These are phyloP conservation scores for Rhingia rostrata DNA, from an alignment of 2,888 invertebrate genomes.

Conservation along the genomic window DNA sequence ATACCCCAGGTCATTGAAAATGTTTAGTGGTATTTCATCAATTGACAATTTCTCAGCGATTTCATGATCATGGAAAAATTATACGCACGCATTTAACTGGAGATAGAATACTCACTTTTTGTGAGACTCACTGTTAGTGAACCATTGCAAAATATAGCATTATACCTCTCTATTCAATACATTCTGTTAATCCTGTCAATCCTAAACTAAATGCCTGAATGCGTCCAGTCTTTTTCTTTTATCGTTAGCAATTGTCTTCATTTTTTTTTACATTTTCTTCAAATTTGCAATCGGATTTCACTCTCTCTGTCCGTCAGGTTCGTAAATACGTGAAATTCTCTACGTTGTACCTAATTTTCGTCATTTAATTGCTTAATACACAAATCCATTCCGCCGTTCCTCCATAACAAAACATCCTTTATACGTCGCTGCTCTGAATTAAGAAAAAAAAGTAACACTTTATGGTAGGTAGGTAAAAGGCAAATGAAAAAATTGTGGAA, in stretches of 20 bases:
- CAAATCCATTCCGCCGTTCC: constrained; percentile 10
- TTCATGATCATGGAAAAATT: too few species aligned
- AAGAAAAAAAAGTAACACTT: background rate
- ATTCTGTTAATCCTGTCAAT: too few species aligned
- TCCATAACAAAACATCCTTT: constrained; percentile 31
- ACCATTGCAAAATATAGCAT: too few species aligned
- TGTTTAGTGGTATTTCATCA: too few species aligned
- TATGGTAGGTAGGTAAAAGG: background rate
- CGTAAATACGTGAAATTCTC: background rate
- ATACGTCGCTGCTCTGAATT: constrained; percentile 2
- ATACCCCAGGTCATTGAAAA: too few species aligned
- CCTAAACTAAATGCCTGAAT: too few species aligned
- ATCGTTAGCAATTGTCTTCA: background rate
- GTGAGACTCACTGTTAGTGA: too few species aligned
- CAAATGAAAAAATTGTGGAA: constrained; percentile 5
- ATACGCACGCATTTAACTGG: too few species aligned
- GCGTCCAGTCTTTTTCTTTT: too few species aligned
- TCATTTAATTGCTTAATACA: constrained; percentile 7
- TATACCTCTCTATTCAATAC: too few species aligned
- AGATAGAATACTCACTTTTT: too few species aligned
- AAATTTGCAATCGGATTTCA: background rate
- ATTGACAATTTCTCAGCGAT: too few species aligned
- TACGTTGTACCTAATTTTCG: background rate
- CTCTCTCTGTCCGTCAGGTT: background rate
- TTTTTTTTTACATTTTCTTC: background rate